Conservation (phyloP, 1,140 invertebrate genomes). For the Drosophila varians region DNA sequence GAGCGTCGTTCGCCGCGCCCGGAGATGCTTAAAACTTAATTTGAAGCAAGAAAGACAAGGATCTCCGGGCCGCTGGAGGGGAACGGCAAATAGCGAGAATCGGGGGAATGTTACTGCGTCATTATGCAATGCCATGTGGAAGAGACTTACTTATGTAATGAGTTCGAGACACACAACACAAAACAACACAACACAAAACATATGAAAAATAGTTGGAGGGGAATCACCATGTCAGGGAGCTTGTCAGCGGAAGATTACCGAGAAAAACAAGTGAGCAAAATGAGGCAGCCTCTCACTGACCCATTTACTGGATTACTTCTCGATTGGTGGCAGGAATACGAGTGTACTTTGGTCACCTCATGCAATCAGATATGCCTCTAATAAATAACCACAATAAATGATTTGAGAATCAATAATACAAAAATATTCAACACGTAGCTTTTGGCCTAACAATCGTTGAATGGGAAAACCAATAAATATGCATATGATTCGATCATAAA, state of each 20-base stretch:
- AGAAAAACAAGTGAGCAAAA: constrained; percentile 16
- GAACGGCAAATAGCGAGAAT: neutral
- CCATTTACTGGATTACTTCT: constrained; percentile 15
- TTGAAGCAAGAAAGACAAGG: constrained; percentile 51
- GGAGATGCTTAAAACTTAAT: constrained; percentile 70
- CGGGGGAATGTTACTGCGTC: constrained; percentile 19
- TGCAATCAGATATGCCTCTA: neutral
- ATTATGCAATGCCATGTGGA: constrained; percentile 63
- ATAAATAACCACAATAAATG: constrained; percentile 29
- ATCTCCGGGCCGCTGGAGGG: neutral
- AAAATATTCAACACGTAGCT: neutral
- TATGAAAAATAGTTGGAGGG: constrained; percentile 40
- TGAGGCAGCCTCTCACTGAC: constrained; percentile 35
- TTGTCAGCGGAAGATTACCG: constrained; percentile 35
- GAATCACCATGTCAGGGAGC: constrained; percentile 24
- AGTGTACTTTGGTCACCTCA: constrained; percentile 15
- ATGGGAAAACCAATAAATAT: constrained; percentile 14
- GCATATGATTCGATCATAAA: neutral
- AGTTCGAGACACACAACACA: constrained; percentile 12
- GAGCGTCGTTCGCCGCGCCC: constrained; percentile 26
- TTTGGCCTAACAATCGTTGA: neutral
- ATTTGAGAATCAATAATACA: constrained; percentile 1
- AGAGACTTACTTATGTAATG: constrained; percentile 51
- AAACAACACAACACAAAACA: neutral
- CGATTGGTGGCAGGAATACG: constrained; percentile 10